A percentile compares a stretch with the other conserved stretches of the same genome.
Conservation (phyloP, 2,888 invertebrate species). For the Sarcophaga subvicina region DNA sequence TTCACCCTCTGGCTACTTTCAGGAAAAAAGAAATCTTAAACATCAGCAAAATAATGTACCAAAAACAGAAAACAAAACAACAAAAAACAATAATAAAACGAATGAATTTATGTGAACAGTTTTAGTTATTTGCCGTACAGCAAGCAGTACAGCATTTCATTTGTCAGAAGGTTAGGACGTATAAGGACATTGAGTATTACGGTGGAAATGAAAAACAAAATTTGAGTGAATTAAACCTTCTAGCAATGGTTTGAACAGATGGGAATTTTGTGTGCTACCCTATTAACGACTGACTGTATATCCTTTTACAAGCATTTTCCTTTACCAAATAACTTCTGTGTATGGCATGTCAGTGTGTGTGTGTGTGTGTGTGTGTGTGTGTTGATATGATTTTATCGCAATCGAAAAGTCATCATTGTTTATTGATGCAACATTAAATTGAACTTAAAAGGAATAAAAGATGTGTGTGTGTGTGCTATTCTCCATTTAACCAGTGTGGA, state of each 20-base stretch:
- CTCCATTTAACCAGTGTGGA: background rate
- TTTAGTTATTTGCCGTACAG: constrained; percentile 32
- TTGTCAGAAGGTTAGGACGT: constrained; percentile 6
- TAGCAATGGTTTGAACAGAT: too few relatives aligned
- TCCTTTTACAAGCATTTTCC: constrained; percentile 22
- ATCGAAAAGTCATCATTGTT: constrained; percentile 66
- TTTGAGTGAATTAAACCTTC: too few relatives aligned
- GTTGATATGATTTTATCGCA: constrained; percentile 57
- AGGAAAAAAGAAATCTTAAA: constrained; percentile 35
- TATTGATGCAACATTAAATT: constrained; percentile 62
- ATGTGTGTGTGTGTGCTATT: constrained; percentile 24
- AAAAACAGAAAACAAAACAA: background rate
- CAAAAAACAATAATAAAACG: background rate
- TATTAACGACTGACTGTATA: constrained; percentile 19
- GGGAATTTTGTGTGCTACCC: background rate
- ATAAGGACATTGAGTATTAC: constrained; percentile 2
- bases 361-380: too few relatives aligned
- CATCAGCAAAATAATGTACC: constrained; percentile 42
- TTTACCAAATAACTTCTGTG: constrained; percentile 44
- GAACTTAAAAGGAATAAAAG: constrained; percentile 36
- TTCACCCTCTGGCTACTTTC: constrained; percentile 43
- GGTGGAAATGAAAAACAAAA: background rate
- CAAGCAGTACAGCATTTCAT: constrained; percentile 5
- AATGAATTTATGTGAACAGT: constrained; percentile 51
- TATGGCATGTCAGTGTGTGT: too few relatives aligned